Base-by-base conservation (phyloP, 1,140 invertebrate genomes). In the Temnothorax curvispinosus region DNA sequence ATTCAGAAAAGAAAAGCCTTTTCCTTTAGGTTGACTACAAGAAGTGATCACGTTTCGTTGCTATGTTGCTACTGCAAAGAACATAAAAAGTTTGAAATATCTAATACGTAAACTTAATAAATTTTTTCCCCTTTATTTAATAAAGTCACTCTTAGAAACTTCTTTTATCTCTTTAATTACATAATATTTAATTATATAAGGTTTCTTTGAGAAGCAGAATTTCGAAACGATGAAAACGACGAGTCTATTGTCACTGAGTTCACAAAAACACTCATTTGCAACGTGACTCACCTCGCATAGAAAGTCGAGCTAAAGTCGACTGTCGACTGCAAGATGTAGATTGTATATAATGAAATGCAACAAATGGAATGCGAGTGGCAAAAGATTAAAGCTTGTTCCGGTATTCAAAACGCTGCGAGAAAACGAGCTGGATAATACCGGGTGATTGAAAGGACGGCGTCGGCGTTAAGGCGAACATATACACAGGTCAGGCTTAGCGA, bases 381-480 rank as follows among this genome's bases (percentile, higher is more conserved):
- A 32, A 60, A 82, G 69, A 82, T 60, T 47, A 47, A 15, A 38
- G 67, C 50, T 47, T 7, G 18, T 21, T 62, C 38, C 3, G 21
- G 15, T n/a, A 82, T 74, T 74, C 38, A 58, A 64, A 58, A 35
- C 7, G 7, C 7, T 27, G 50, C 18, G 35, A 65, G 44, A 2
- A 85, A 76, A 76, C 56, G 44, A 15, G 50, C 6, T 41, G 13
- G 2, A 38, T 32, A 35, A 44, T 60, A 75, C 75, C 80, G 50
- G n/a, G 41, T 64, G 77, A 78, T 78, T 65, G 82, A 85, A 78
- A 85, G 47, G 32, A 78, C 47, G n/a, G 15, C 4, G 27, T 3
- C 6, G 5, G 69, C n/a, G 44, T 60, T 60, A 60, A 84, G 69
- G 18, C 52, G 69, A 75, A 82, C 74, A 82, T 82, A 47, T 41